These are phyloP conservation scores for Temnothorax curvispinosus DNA, from an alignment of 1,140 invertebrate species.

Conservation along the genomic window DNA sequence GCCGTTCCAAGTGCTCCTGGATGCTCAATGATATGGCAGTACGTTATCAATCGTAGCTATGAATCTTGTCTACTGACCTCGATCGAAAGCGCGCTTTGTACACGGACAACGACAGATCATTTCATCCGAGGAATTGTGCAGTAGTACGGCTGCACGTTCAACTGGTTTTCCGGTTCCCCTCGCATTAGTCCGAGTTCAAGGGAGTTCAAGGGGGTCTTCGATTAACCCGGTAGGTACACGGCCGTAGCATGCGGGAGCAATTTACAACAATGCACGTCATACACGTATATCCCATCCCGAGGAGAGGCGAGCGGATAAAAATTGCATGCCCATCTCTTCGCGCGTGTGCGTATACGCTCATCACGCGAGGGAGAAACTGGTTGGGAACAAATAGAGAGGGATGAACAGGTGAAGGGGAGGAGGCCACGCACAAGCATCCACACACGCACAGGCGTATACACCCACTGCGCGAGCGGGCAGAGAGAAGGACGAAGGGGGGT, in stretches of 20 bases:
- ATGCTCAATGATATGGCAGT: neutral
- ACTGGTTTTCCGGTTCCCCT: constrained; percentile 32
- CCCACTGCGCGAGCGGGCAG: neutral
- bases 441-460: neutral
- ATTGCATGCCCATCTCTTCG: constrained; percentile 21
- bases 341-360: constrained; percentile 11
- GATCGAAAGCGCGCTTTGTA: constrained; percentile 21
- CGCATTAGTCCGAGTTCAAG: constrained; percentile 28
- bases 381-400: constrained; percentile 45
- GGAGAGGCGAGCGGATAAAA: constrained; percentile 4
- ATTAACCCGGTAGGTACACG: constrained; percentile 63
- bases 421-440: constrained; percentile 2
- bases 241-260: constrained; percentile 73
- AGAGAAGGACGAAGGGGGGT: constrained; percentile 34
- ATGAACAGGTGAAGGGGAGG: constrained; percentile 62
- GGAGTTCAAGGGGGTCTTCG: constrained; percentile 62
- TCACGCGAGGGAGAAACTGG: constrained; percentile 16
- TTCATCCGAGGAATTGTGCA: constrained; percentile 20
- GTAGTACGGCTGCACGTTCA: neutral
- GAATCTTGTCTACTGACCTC: constrained; percentile 58
- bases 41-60: constrained; percentile 27
- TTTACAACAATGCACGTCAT: constrained; percentile 70
- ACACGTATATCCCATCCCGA: constrained; percentile 21
- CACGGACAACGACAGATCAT: neutral
- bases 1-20: neutral